Evolutionary conservation across 2,888 invertebrate genomes (phyloP), one percentile per base, ranked within the genome.

Genomic region (Eupithecia inturbata): DNA sequence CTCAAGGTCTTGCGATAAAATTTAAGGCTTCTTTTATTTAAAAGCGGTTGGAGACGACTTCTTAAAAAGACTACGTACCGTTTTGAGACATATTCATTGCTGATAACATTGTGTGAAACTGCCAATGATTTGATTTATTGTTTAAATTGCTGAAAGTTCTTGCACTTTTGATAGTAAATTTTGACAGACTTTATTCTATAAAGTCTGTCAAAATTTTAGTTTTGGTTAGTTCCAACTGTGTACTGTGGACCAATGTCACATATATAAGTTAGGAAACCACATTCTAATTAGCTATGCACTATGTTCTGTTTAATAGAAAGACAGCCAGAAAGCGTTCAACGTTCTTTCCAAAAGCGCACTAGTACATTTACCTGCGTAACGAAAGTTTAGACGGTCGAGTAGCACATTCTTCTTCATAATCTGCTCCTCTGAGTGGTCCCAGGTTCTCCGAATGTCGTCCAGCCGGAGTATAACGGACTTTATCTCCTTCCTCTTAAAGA

Each of bases 301-400:
- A 19, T 1, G 41, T 45, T 45, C 5, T n/a, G n/a, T 49, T 49
- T 12, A 60, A 26, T 3, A 12, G 6, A 60, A 28, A 28, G 60
- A 19, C 28, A 26, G 16, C 6, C 28, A 63, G 19, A 63, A 33
- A 63, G 10, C 33, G 63, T 4, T n/a, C 33, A 31, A 16, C 14
- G 7, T 28, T 60, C 12, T 16, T 60, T 28, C 60, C 16, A 19
- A 63, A 63, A 19, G 19, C 10, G 1, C 62, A 33, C 33, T 2
- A 10, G 16, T 28, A 63, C 22, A 12, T 78, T 49, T 79, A 88
- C 88, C 85, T 83, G 81, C 67, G 79, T 82, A 82, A 76, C 80
- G 84, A 70, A 85, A 80, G 72, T 87, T 85, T 66, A 89, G 81
- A 73, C 78, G 83, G 70, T 84, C 83, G 66, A 88, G 74, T 69